phyloP scores from a whole-genome alignment of 2,797 vertebrate genomes.

The Coranthus polyacanthus region DNA sequence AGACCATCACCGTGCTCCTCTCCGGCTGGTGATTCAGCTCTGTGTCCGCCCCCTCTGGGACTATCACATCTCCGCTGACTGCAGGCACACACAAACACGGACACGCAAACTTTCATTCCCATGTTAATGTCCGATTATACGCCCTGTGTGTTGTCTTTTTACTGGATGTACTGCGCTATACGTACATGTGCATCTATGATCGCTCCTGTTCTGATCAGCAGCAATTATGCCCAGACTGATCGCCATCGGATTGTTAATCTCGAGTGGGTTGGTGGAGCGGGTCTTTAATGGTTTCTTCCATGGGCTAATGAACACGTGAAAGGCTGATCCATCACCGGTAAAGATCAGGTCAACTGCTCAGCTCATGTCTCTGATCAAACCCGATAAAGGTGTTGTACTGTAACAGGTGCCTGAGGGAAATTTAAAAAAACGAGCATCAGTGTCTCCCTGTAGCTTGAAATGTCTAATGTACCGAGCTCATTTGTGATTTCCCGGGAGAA shows the following conservation, averaged over 20 bases:
- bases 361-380: background rate
- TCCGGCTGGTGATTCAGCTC: conserved; percentile 33
- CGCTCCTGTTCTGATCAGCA: background rate
- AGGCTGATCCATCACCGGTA: no score
- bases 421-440: background rate
- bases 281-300: conserved; percentile 20
- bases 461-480: background rate
- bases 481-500: background rate
- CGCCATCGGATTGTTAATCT: conserved; percentile 8
- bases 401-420: background rate
- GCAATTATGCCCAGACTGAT: conserved; percentile 2
- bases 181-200: conserved; percentile 17
- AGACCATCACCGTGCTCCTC: conserved; percentile 20
- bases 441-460: background rate
- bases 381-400: background rate
- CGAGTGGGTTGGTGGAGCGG: no score
- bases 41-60: conserved; percentile 47
- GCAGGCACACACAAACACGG: conserved; percentile 15
- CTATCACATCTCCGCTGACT: conserved; percentile 50
- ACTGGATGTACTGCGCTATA: background rate
- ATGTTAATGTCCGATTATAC: background rate
- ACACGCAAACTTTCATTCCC: background rate
- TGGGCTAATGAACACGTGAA: conserved; percentile 30
- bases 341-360: background rate
- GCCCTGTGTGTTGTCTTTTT: conserved; percentile 3